phyloP scores from a whole-genome alignment of 2,888 invertebrate genomes.

The Lithophane ornitopus region DNA sequence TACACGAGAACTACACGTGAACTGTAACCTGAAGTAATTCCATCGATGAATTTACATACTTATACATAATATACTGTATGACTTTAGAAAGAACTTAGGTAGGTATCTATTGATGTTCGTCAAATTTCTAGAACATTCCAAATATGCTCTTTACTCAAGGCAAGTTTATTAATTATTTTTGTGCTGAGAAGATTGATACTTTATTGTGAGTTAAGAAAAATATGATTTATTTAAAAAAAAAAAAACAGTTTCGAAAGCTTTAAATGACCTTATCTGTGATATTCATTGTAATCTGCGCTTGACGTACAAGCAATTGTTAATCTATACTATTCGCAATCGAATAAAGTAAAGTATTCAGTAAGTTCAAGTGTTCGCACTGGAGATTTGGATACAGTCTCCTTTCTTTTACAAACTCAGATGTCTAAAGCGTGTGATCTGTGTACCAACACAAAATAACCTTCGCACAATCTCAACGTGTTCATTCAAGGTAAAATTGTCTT shows the following conservation, averaged over 20 bases:
- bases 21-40: slow-evolving; percentile 1
- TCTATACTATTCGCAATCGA: background rate
- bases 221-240: background rate
- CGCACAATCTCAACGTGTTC: slow-evolving; percentile 39
- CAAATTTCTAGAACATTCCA: slow-evolving; percentile 1
- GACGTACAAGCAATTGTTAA: background rate
- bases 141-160: background rate
- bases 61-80: background rate
- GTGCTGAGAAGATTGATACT: background rate
- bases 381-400: slow-evolving; percentile 9
- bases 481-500: slow-evolving; percentile 46
- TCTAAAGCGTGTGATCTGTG: slow-evolving; percentile 51
- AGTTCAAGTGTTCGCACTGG: background rate
- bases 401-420: slow-evolving; percentile 40
- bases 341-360: background rate
- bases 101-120: background rate
- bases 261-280: background rate
- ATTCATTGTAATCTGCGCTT: background rate
- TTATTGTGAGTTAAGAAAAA: background rate
- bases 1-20: background rate
- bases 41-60: background rate
- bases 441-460: slow-evolving; percentile 64
- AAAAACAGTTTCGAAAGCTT: background rate
- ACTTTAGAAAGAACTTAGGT: background rate
- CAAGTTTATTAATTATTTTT: slow-evolving; percentile 8